These are phyloP conservation scores for Aporophyla lueneburgensis DNA, from an alignment of 2,888 invertebrate species.

Conservation along the genomic window DNA sequence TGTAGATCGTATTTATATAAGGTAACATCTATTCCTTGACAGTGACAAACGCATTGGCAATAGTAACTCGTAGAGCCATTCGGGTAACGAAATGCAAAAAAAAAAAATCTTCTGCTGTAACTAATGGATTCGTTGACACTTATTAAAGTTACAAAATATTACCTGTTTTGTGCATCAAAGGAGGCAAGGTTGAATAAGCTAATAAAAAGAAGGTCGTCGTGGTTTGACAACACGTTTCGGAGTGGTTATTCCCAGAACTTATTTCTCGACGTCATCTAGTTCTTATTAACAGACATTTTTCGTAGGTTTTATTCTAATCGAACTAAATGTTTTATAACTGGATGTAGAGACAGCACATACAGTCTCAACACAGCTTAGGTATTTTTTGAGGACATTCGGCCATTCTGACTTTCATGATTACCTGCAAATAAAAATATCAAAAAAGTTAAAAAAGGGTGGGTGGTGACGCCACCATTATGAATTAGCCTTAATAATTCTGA, in stretches of 20 bases:
- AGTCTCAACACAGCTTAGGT: not conserved
- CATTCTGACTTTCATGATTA: no score
- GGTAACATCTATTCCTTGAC: not conserved
- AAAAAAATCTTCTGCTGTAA: no score
- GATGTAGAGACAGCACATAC: not conserved
- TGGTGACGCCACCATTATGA: no score
- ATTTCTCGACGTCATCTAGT: not conserved
- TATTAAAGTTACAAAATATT: slow-evolving; percentile 11
- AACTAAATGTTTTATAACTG: not conserved
- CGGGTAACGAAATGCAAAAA: no score
- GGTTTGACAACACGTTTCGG: slow-evolving; percentile 1
- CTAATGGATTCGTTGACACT: not conserved
- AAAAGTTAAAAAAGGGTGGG: no score
- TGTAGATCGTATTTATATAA: not conserved
- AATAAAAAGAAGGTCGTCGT: not conserved
- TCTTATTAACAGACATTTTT: not conserved
- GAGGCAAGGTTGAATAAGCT: not conserved
- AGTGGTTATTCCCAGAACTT: not conserved
- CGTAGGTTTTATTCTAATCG: not conserved
- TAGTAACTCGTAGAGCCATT: not conserved
- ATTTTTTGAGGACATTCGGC: no score
- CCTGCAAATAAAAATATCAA: no score
- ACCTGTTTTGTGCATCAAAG: not conserved
- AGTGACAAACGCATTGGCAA: not conserved
- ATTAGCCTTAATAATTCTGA: no score